These are phyloP conservation scores for Dendrolimus kikuchii DNA, from an alignment of 1,140 invertebrate species.

Conservation along the genomic window DNA sequence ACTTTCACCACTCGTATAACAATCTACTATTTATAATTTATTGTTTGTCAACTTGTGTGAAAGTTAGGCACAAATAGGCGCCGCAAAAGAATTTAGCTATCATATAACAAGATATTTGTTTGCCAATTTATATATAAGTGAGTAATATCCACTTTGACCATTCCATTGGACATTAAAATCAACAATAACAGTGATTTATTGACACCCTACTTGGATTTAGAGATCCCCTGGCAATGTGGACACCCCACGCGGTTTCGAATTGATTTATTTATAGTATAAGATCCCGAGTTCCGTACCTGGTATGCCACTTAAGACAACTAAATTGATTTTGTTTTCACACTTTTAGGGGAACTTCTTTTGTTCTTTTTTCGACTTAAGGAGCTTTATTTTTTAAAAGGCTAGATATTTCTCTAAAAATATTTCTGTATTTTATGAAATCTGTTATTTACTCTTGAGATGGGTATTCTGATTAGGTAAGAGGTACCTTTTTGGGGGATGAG, in stretches of 20 bases:
- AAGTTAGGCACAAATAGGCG: too few relatives aligned
- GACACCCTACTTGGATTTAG: constrained; percentile 48
- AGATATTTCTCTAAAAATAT: too few relatives aligned
- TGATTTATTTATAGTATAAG: constrained; percentile 55
- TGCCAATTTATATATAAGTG: constrained; percentile 1
- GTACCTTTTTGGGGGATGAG: too few relatives aligned
- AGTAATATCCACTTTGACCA: not conserved
- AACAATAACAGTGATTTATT: constrained; percentile 58
- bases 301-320: constrained; percentile 29
- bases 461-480: too few relatives aligned
- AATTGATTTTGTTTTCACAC: constrained; percentile 27
- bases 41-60: too few relatives aligned
- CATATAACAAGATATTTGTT: too few relatives aligned
- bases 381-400: too few relatives aligned
- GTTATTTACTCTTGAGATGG: too few relatives aligned
- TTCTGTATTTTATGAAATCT: too few relatives aligned
- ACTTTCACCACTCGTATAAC: too few relatives aligned
- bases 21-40: too few relatives aligned
- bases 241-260: constrained; percentile 49
- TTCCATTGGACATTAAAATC: constrained; percentile 25
- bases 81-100: too few relatives aligned
- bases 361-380: constrained; percentile 1
- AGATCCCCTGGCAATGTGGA: constrained; percentile 46
- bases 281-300: constrained; percentile 36
- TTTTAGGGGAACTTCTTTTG: constrained; percentile 13